A percentile compares a stretch with the other conserved stretches of the same genome.
Conservation (phyloP, 23 tunicate genomes). For the Ciona savignyi region DNA sequence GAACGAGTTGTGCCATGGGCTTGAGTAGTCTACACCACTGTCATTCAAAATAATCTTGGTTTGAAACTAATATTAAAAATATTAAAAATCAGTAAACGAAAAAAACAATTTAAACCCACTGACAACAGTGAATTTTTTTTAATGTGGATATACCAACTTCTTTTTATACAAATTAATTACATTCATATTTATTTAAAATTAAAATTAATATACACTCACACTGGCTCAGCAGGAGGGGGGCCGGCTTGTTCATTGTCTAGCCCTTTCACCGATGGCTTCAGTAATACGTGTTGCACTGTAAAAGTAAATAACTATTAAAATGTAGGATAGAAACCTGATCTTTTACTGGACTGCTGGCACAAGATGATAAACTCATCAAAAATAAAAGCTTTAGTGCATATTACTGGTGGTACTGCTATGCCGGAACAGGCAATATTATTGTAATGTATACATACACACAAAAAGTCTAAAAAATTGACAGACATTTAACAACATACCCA, state of each 20-base stretch:
- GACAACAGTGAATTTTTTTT: no score
- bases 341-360: neutral
- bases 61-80: no score
- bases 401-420: no score
- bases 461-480: neutral
- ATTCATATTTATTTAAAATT: neutral
- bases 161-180: no score
- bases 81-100: no score
- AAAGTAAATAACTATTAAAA: neutral
- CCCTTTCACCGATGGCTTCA: constrained; percentile 85
- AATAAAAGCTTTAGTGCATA: no score
- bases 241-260: constrained; percentile 84
- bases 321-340: neutral
- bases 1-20: constrained; percentile 84
- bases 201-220: constrained; percentile 26
- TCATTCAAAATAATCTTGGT: no score
- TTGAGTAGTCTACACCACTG: constrained; percentile 80
- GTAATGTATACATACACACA: neutral
- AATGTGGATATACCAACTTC: no score
- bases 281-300: constrained; percentile 83
- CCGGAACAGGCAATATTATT: no score
- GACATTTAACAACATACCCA: constrained; percentile 34
- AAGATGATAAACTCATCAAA: neutral
- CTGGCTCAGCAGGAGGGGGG: constrained; percentile 83
- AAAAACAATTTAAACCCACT: no score